Conservation (phyloP, 2,888 invertebrate species). For the Auanema sp. region DNA sequence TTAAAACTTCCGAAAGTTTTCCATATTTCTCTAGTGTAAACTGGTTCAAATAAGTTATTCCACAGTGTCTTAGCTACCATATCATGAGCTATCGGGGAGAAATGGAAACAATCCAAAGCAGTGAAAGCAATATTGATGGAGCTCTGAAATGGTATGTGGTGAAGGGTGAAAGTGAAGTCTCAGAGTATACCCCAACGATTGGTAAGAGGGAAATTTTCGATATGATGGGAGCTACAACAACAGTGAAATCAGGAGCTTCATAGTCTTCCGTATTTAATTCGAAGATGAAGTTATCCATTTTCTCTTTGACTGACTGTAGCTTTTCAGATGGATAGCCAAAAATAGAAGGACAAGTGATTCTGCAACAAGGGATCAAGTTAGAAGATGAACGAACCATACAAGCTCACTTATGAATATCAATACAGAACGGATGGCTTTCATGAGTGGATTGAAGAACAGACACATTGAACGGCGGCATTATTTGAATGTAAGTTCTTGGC, state of each 20-base stretch:
- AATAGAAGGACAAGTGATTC: conserved; percentile 31
- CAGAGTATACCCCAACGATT: conserved; percentile 17
- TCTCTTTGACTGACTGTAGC: conserved; percentile 11
- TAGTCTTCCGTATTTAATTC: conserved; percentile 14
- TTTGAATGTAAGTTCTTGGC: conserved; percentile 34
- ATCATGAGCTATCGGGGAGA: conserved; percentile 40
- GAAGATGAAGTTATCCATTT: conserved; percentile 18
- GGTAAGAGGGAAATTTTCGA: conserved; percentile 29
- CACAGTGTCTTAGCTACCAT: conserved; percentile 42
- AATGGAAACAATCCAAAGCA: conserved; percentile 48
- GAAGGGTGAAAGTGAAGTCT: not conserved
- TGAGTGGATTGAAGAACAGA: conserved; percentile 33
- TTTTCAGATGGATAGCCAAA: conserved; percentile 11
- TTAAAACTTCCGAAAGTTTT: conserved; percentile 9
- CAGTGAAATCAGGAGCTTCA: conserved; percentile 21
- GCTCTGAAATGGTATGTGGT: conserved; percentile 12
- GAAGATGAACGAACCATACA: not conserved
- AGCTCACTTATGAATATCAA: conserved; percentile 30
- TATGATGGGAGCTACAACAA: conserved; percentile 29
- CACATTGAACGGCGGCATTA: conserved; percentile 43
- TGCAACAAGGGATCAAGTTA: conserved; percentile 15
- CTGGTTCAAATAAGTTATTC: conserved; percentile 32
- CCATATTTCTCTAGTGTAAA: conserved; percentile 7
- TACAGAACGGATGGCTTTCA: conserved; percentile 30
- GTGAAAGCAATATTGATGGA: conserved; percentile 33